Base-by-base conservation (phyloP, 92 coral and sea anemone species). In the Umimayanthus chanpuru region DNA sequence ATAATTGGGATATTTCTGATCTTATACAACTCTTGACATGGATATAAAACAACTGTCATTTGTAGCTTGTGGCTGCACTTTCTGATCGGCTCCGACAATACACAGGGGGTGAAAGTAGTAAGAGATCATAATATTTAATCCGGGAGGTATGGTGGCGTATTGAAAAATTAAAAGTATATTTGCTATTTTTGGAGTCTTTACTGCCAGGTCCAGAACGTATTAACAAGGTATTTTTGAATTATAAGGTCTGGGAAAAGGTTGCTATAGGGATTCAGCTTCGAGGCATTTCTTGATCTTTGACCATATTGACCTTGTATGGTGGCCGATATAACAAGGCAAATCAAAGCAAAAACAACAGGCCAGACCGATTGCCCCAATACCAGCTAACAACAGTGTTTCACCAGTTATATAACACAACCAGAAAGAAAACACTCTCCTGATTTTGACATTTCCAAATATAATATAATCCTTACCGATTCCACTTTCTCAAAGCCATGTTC, bases 401-500 rank as follows among this genome's bases (percentile, higher is more conserved):
- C 87, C 87, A 70, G 87, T 83, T 16, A 30, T 18, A 78, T 67
- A 43, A 83, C 65, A 47, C 50, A 71, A 82, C 78, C 65, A 43
- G 78, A 70, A 83, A 26, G 67, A 82, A 83, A 83, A 83, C 76
- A 71, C 53, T 16, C 65, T 14, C 78, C 76, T 28, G 28, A 26
- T 55, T 47, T 67, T 83, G 87, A 83, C 87, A 70, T 83, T 50
- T 72, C 64, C 87, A 70, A 26, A 25, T 14, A n/a, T n/a, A 29
- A 41, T 43, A n/a, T n/a, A n/a, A n/a, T 66, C 79, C 53, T 84
- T 91, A 97, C 99, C 89, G 95, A 93, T 76, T 97, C 95, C 47
- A 94, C 93, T 85, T 89, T 95, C 64, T 94, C 95, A 86, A 97
- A 97, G 81, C 99, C 99, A 90, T 97, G 94, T n/a, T 93, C 92